phyloP scores from a whole-genome alignment of 2,888 invertebrate species.

The Caenorhabditis plicata region DNA sequence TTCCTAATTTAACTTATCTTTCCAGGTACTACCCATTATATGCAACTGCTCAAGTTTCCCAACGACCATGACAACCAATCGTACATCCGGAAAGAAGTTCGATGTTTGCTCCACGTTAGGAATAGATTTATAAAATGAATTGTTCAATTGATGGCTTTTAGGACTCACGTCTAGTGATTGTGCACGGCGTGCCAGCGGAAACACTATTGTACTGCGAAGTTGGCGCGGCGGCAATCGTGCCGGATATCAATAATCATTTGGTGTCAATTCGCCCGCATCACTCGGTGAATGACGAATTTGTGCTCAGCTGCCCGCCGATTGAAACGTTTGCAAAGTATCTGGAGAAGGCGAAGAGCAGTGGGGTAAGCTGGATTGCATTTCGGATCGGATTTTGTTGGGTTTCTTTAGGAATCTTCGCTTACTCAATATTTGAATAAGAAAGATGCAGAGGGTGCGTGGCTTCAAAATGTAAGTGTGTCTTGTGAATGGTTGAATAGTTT shows the following conservation, averaged over 20 bases:
- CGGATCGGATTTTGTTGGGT: too few species aligned
- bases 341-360: conserved; percentile 22
- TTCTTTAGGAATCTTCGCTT: too few species aligned
- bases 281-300: conserved; percentile 8
- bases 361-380: too few species aligned
- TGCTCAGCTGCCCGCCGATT: conserved; percentile 28
- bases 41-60: conserved; percentile 34
- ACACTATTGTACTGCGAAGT: conserved; percentile 30
- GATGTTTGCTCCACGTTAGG: conserved; percentile 40
- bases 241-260: conserved; percentile 19
- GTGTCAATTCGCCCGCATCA: conserved; percentile 14
- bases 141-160: too few species aligned
- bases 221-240: conserved; percentile 4
- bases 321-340: conserved; percentile 15
- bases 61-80: conserved; percentile 15
- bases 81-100: conserved; percentile 37
- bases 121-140: not conserved
- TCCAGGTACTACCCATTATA: conserved; percentile 35
- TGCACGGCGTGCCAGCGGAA: conserved; percentile 35
- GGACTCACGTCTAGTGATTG: conserved; percentile 34
- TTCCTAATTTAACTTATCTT: too few species aligned
- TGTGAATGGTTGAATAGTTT: not conserved
- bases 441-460: conserved; percentile 23
- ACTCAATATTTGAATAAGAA: conserved; percentile 20
- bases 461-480: conserved; percentile 13